Base-by-base conservation (phyloP, 2,888 invertebrate genomes). In the Patella ulyssiponensis region DNA sequence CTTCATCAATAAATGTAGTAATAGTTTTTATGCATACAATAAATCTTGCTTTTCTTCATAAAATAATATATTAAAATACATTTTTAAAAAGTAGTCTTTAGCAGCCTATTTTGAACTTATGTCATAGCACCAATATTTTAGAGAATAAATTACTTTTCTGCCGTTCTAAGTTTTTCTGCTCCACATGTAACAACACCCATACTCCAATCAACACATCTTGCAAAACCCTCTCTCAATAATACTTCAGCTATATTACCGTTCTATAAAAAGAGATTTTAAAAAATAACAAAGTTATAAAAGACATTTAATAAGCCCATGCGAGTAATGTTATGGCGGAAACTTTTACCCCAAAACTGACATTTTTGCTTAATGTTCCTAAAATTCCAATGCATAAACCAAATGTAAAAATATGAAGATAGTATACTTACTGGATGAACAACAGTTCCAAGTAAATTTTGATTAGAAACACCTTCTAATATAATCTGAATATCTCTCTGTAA, bases 141-240 rank as follows among this genome's bases (percentile, higher is more conserved):
- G 9, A 44, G 9, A 44, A 44, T 44, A 51, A 80, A 89, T 80
- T 86, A 93, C 93, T 95, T 95, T 90, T 98, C 98, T 0, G 97
- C 97, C 58, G 94, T 93, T 85, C 97, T 94, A 23, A 98, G 93
- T 86, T 95, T 95, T 76, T 97, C 96, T 5, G 96, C 95, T 71
- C 97, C 95, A 89, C 94, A 95, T 69, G 95, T 94, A 90, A 96
- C 95, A 81, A 95, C 95, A 12, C 95, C 95, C 93, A 98, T 96
- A 64, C 96, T 96, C 97, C 97, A 97, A 91, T 97, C 97, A 27
- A 97, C 96, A 89, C 98, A 98, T 90, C 95, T 95, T 0, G 98
- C 99, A 88, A 97, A 96, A 20, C 99, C 99, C 91, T 97, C 96
- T 77, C 94, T 94, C 83, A 98, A 92, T 80, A 99, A 93, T 51